Evolutionary conservation across 2,797 vertebrate species (phyloP).

Genomic region (Peromyscus attwateri): DNA sequence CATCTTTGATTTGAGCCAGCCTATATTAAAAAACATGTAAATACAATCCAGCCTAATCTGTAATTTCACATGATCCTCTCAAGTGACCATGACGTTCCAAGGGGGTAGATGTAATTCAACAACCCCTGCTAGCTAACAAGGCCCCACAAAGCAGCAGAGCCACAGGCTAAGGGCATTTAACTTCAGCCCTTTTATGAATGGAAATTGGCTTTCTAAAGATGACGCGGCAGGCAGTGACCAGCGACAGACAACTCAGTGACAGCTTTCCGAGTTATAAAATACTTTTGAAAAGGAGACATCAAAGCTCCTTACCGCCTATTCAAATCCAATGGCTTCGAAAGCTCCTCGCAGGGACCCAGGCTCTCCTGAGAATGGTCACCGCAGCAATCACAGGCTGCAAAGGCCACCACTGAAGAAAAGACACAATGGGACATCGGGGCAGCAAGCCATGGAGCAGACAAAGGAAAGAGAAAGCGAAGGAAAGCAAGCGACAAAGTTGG

Average conservation of each 20-base stretch:
- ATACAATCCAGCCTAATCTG: conserved; percentile 48
- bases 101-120: neutral
- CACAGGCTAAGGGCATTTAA: conserved; percentile 84
- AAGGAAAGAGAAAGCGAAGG: conserved; percentile 88
- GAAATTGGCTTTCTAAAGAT: conserved; percentile 80
- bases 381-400: conserved; percentile 91
- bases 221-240: conserved; percentile 82
- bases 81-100: conserved; percentile 22
- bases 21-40: conserved; percentile 40
- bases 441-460: conserved; percentile 90
- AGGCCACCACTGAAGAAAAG: conserved; percentile 93
- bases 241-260: conserved; percentile 86
- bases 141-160: conserved; percentile 76
- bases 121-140: conserved; percentile 58
- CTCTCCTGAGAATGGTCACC: conserved; percentile 91
- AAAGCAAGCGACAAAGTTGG: conserved; percentile 90
- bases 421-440: conserved; percentile 93
- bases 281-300: conserved; percentile 90
- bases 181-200: conserved; percentile 84
- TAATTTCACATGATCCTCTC: conserved; percentile 71
- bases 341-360: conserved; percentile 90
- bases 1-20: conserved; percentile 47
- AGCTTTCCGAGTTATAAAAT: conserved; percentile 86
- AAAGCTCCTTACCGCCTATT: conserved; percentile 91
- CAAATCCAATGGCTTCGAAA: conserved; percentile 92